Base-by-base conservation (phyloP, 2,888 invertebrate species). In the Lordiphosa fenestrarum region DNA sequence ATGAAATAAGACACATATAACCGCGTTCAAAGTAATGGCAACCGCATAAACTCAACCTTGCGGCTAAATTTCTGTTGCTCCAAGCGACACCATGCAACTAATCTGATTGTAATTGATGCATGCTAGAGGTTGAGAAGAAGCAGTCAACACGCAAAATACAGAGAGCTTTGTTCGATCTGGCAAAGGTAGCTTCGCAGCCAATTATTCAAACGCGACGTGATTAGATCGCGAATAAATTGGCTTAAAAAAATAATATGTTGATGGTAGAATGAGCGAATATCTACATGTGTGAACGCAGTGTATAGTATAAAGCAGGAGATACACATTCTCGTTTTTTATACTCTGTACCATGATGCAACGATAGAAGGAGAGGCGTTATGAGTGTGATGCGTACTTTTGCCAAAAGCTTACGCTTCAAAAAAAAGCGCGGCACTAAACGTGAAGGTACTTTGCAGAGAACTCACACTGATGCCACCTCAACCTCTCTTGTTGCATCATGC, bases 91-190 rank as follows among this genome's bases (percentile, higher is more conserved):
- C 81, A 68, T 62, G 76, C 63, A 80, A 66, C 80, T 76, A 76
- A 75, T 80, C 77, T 70, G 75, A 73, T 80, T 75, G 81, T 75
- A 75, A 75, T 80, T 80, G 75, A 63, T 50, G 71, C 73, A 59
- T 70, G 70, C 73, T 71, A 71, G 77, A 70, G 58, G 25, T 12
- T 30, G 19, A 36, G 21, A 39, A 40, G 30, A 57, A 56, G 51
- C 39, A 51, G 52, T 57, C 37, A 44, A 60, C 73, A 76, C 70
- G 73, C 73, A 70, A 68, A 61, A 73, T 52, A 19, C 51, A 55
- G 47, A 48, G 38, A 53, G 35, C 38, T 53, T 38, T 54, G 36
- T 30, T 42, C 44, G 38, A 63, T 44, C 53, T 62, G 41, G 52
- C 47, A 12, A 56, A 60, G 51, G 73, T 51, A 65, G 62, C 53